These are phyloP conservation scores for Pristionchus entomophagus DNA, from an alignment of 2,888 invertebrate species.

Conservation along the genomic window DNA sequence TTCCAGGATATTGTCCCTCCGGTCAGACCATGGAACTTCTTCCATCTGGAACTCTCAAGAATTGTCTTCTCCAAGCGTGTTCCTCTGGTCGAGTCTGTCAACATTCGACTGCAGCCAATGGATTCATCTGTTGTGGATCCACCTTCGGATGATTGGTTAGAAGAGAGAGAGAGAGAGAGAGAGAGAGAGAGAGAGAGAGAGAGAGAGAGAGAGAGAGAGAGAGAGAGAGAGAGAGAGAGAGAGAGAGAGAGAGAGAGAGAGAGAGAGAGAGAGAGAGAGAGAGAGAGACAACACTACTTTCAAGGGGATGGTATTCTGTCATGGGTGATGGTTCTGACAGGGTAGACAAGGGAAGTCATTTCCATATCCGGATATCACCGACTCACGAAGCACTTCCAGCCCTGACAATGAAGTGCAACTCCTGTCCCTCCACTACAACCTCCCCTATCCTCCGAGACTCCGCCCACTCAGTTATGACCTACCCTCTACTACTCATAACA, in stretches of 20 bases:
- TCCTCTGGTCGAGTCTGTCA: constrained; percentile 19
- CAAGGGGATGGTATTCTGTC: no score
- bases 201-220: no score
- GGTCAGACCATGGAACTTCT: neutral
- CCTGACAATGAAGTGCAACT: neutral
- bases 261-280: no score
- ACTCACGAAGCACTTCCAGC: no score
- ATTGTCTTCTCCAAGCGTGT: neutral
- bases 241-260: no score
- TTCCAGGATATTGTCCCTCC: constrained; percentile 11
- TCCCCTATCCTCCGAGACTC: neutral
- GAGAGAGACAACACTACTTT: neutral
- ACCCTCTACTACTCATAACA: neutral
- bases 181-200: neutral
- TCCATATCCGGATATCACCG: no score
- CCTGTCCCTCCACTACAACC: neutral
- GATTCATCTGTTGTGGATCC: constrained; percentile 25
- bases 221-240: no score
- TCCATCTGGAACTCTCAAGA: neutral
- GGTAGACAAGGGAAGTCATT: no score
- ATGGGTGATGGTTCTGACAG: no score
- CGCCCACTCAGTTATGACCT: constrained; percentile 28
- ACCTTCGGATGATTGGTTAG: constrained; percentile 18
- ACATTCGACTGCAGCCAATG: neutral
- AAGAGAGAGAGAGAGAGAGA: neutral